phyloP scores from a whole-genome alignment of 2,797 vertebrate species.

The Sebastes ruberrimus region DNA sequence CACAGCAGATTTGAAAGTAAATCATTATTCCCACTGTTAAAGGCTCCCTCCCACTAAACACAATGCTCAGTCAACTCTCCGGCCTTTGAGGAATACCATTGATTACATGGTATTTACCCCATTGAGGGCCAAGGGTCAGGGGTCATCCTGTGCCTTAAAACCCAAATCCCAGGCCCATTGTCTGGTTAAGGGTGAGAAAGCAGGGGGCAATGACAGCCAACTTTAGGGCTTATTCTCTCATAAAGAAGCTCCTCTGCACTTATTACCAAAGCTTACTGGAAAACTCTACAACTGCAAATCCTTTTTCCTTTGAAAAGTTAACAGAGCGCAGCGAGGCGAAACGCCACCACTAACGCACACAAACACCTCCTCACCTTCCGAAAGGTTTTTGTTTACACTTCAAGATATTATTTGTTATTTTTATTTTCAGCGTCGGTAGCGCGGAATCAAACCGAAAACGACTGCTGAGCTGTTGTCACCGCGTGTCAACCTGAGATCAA shows the following conservation, averaged over 20 bases:
- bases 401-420: constrained; percentile 75
- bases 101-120: constrained; percentile 95
- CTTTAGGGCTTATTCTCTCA: constrained; percentile 81
- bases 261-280: constrained; percentile 73
- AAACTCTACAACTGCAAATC: constrained; percentile 66
- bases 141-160: constrained; percentile 89
- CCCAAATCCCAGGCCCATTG: constrained; percentile 92
- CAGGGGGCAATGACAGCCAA: constrained; percentile 83
- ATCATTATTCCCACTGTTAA: constrained; percentile 70
- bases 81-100: constrained; percentile 95
- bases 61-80: constrained; percentile 79
- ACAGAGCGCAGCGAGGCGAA: constrained; percentile 60
- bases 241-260: constrained; percentile 72
- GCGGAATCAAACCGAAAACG: constrained; percentile 58
- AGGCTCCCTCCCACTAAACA: constrained; percentile 57
- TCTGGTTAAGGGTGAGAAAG: constrained; percentile 93
- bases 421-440: constrained; percentile 62
- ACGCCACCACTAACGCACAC: constrained; percentile 55
- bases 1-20: constrained; percentile 44
- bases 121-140: constrained; percentile 94
- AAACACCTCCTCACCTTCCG: constrained; percentile 53
- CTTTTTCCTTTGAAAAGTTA: constrained; percentile 73
- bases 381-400: constrained; percentile 66
- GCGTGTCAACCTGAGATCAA: constrained; percentile 73
- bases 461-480: constrained; percentile 69